These are phyloP conservation scores for Echiichthys vipera DNA, from an alignment of 2,797 vertebrate species.

Conservation along the genomic window DNA sequence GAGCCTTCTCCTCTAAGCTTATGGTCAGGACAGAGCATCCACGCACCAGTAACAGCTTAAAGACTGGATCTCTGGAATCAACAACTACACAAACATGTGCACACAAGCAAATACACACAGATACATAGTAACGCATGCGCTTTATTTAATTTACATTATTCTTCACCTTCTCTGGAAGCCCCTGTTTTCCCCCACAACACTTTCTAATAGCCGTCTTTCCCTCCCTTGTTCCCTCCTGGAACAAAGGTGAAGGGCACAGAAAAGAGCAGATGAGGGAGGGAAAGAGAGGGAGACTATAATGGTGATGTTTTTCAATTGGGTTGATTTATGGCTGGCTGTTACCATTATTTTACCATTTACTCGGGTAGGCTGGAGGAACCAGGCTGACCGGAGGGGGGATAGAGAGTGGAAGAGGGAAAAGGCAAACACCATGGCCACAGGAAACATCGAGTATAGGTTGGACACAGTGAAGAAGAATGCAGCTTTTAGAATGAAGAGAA, in stretches of 20 bases:
- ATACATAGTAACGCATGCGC: slow-evolving; percentile 3
- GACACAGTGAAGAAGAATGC: slow-evolving; percentile 38
- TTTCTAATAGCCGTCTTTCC: slow-evolving; percentile 48
- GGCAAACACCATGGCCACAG: slow-evolving; percentile 25
- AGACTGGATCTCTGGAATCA: slow-evolving; percentile 28
- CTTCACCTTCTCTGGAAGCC: slow-evolving; percentile 41
- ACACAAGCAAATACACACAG: slow-evolving; percentile 12
- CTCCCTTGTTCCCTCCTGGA: slow-evolving; percentile 57
- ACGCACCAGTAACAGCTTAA: slow-evolving; percentile 50
- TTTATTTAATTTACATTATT: slow-evolving; percentile 42
- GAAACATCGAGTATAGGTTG: slow-evolving; percentile 23
- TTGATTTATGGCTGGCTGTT: slow-evolving; percentile 78
- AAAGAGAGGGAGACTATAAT: slow-evolving; percentile 63
- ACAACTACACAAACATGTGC: slow-evolving; percentile 27
- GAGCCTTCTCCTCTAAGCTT: slow-evolving; percentile 68
- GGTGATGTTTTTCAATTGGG: slow-evolving; percentile 77
- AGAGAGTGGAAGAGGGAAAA: slow-evolving; percentile 8
- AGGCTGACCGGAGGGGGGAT: slow-evolving; percentile 40
- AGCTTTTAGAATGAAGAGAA: slow-evolving; percentile 51
- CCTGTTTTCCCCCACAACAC: slow-evolving; percentile 29
- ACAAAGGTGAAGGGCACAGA: slow-evolving; percentile 78
- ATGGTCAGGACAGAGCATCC: slow-evolving; percentile 57
- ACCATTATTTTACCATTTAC: slow-evolving; percentile 77
- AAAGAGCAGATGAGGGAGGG: slow-evolving; percentile 63
- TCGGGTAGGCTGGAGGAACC: slow-evolving; percentile 52